Evolutionary conservation across 2,797 vertebrate species (phyloP), one percentile per base, ranked within the genome.

Genomic region (Cynopterus sphinx): DNA sequence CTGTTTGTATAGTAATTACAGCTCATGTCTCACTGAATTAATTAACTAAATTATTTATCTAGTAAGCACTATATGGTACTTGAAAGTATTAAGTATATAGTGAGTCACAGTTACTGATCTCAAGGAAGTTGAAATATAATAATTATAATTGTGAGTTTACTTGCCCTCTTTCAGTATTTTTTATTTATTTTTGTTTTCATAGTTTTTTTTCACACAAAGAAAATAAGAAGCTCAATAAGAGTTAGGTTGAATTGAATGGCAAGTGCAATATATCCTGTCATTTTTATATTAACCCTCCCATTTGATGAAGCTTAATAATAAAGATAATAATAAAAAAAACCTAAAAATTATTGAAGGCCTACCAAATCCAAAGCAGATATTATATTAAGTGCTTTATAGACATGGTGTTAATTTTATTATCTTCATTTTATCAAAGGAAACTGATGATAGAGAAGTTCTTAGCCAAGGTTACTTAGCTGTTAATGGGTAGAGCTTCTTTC

Each of bases 391-490:
- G 26, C 4, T 85, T 94, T 51, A 26, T 75, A 36, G 13, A 4
- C 9, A 57, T 51, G 2, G 6, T 70, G 26, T 51, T 78, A 65
- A 24, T 59, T 97, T 96, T 94, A 90, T 84, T 94, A 67, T 57
- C 59, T 91, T 87, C 46, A 86, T 51, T 95, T 90, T 89, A 71
- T 43, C 75, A 63, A 94, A 93, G 41, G 28, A 91, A 71, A 71
- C 74, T 93, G 71, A 75, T 31, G 22, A 63, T 36, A 87, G 28
- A 90, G 59, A 96, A 90, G 7, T 95, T 90, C 65, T 79, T 94
- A 51, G 28, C 51, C 41, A 78, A 92, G 36, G 74, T 21, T 28
- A 89, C 24, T 74, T 92, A 75, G 41, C 51, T 73, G 9, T 88
- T 95, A 61, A 94, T 55, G 92, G 51, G 46, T 31, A 78, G 33